Evolutionary conservation across 2,797 vertebrate species (phyloP), one percentile per base, ranked within the genome.

Genomic region (Tragelaphus oryx): DNA sequence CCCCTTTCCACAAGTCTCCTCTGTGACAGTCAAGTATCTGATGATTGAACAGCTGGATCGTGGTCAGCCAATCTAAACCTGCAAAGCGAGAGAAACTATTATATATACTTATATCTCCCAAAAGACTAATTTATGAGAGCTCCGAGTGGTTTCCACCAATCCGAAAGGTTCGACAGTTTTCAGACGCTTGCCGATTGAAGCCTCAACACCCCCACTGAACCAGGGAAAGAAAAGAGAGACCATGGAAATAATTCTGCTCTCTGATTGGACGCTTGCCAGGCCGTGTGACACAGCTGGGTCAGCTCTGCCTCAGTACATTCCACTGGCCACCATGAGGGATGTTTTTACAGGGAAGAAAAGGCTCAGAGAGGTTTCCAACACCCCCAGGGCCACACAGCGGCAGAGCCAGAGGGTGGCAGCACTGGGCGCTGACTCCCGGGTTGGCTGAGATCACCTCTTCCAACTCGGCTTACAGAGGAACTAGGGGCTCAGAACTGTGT

Each of bases 371-470:
- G 48, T 28, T 52, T 33, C 24, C 26, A 46, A 26, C 4, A 18
- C 16, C 28, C 52, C 52, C 24, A 22, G 14, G 33, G 48, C 52
- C 79, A 82, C 37, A 22, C n/a, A 46, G 26, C 8, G 1, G 57
- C 46, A n/a, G 30, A 50, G 52, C 33, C 75, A 28, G 26, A 16
- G 24, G 75, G 48, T 28, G 48, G 48, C 60, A 54, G 89, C 33
- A 3, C 14, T 59, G 41, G 22, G n/a, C 0, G 0, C 30, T 2
- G 6, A 76, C n/a, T 79, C 6, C 41, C 1, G 0, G 13, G 26
- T 24, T 44, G 6, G 54, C 50, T 9, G 11, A 37, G 24, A 33
- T 48, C 44, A 16, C 22, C 50, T 37, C 37, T 48, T 37, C 5
- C 26, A 9, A 26, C 8, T 3, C 5, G n/a, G 48, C n/a, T 55